Evolutionary conservation across 2,888 invertebrate genomes (phyloP).

Genomic region (Congeria kusceri): DNA sequence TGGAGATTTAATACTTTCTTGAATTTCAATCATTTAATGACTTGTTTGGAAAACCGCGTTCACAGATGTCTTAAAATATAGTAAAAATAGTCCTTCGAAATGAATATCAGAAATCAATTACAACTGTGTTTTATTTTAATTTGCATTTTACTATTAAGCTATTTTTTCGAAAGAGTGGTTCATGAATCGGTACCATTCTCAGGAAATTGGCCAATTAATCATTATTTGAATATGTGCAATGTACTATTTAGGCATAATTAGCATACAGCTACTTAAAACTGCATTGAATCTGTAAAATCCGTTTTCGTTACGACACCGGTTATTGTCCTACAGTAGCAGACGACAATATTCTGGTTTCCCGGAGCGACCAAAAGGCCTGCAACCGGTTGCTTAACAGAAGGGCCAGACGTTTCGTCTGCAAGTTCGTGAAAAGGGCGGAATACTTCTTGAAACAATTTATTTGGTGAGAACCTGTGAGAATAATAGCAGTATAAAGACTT

Average conservation of each 20-base stretch:
- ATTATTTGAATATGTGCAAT: no score
- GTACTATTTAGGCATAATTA: no score
- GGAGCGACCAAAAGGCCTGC: constrained; percentile 7
- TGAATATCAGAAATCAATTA: constrained; percentile 46
- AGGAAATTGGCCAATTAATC: no score
- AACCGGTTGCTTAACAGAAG: constrained; percentile 14
- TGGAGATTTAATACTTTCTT: constrained; percentile 59
- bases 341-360: constrained; percentile 1
- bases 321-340: not conserved
- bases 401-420: constrained; percentile 38
- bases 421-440: constrained; percentile 19
- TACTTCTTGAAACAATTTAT: constrained; percentile 13
- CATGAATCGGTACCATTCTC: no score
- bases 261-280: no score
- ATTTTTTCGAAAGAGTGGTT: no score
- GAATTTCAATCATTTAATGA: constrained; percentile 43
- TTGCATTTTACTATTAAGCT: constrained; percentile 33
- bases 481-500: constrained; percentile 26
- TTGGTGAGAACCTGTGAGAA: constrained; percentile 25
- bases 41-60: constrained; percentile 29
- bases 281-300: no score
- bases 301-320: no score
- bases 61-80: constrained; percentile 43
- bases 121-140: constrained; percentile 7
- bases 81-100: constrained; percentile 19